These are phyloP conservation scores for Morone chrysops DNA, from an alignment of 2,113 vertebrate genomes.

Conservation along the genomic window DNA sequence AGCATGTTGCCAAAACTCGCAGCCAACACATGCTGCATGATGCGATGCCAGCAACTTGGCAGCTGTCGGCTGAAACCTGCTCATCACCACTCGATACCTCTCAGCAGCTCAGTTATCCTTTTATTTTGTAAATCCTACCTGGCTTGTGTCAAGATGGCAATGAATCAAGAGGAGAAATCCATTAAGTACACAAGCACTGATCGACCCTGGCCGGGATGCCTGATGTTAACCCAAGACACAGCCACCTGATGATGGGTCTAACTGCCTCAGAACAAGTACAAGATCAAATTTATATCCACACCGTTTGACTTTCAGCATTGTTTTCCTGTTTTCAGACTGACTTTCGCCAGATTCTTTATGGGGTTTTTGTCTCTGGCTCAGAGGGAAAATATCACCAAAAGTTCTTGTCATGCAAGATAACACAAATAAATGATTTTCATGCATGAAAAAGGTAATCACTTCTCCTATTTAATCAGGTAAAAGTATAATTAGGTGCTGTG, in stretches of 20 bases:
- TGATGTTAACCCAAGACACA: slow-evolving; percentile 7
- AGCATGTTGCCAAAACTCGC: slow-evolving; percentile 1
- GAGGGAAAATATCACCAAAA: not conserved
- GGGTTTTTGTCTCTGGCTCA: not conserved
- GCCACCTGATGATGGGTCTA: not conserved
- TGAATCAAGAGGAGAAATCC: slow-evolving; percentile 27
- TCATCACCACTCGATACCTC: slow-evolving; percentile 39
- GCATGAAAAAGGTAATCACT: not conserved
- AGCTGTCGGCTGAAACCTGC: slow-evolving; percentile 20
- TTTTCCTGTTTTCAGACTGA: not conserved
- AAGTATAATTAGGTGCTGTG: not conserved
- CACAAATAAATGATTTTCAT: not conserved
- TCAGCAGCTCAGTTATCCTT: slow-evolving; percentile 38
- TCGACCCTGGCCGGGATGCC: slow-evolving; percentile 3
- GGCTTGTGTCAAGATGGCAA: slow-evolving; percentile 40
- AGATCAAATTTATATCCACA: not conserved
- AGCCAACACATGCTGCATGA: slow-evolving; percentile 31
- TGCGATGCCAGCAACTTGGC: slow-evolving; percentile 37
- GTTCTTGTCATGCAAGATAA: not conserved
- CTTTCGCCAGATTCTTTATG: not conserved
- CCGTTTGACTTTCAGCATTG: not conserved
- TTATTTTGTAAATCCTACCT: slow-evolving; percentile 54
- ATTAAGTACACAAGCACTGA: slow-evolving; percentile 14
- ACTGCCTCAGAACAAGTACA: not conserved
- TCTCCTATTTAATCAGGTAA: not conserved